A percentile compares a stretch with the other conserved stretches of the same genome.
phyloP scores from a whole-genome alignment of 2,888 invertebrate species.

The Tenthredo distinguenda region DNA sequence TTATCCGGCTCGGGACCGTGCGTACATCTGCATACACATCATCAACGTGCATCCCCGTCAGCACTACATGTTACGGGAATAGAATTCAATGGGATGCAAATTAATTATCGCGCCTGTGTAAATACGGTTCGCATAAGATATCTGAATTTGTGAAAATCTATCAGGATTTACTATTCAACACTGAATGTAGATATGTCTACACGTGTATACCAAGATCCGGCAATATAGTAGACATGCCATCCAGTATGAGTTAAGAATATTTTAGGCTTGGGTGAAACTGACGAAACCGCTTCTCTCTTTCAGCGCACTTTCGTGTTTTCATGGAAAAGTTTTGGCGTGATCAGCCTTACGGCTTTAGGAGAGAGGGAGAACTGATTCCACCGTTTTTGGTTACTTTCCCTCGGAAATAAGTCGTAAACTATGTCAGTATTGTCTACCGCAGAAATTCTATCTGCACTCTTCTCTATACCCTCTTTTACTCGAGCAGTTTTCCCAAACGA shows the following conservation, averaged over 20 bases:
- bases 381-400: constrained; percentile 35
- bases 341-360: constrained; percentile 22
- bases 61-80: not conserved
- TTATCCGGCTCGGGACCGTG: not conserved
- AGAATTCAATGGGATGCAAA: not conserved
- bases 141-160: not conserved
- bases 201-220: not conserved
- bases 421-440: constrained; percentile 32
- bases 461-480: constrained; percentile 24
- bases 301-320: constrained; percentile 27
- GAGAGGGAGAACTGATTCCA: constrained; percentile 23
- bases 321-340: constrained; percentile 28
- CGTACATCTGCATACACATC: not conserved
- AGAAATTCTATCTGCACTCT: constrained; percentile 20
- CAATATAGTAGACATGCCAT: not conserved
- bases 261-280: constrained; percentile 16
- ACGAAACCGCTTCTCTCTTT: constrained; percentile 11
- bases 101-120: not conserved
- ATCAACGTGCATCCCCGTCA: not conserved
- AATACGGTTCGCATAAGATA: not conserved
- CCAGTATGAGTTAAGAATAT: constrained; percentile 8
- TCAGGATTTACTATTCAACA: not conserved
- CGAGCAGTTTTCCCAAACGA: constrained; percentile 25
- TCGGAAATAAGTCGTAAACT: constrained; percentile 40
- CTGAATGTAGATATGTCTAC: not conserved